phyloP scores from a whole-genome alignment of 2,113 vertebrate genomes.

The Columbina picui region DNA sequence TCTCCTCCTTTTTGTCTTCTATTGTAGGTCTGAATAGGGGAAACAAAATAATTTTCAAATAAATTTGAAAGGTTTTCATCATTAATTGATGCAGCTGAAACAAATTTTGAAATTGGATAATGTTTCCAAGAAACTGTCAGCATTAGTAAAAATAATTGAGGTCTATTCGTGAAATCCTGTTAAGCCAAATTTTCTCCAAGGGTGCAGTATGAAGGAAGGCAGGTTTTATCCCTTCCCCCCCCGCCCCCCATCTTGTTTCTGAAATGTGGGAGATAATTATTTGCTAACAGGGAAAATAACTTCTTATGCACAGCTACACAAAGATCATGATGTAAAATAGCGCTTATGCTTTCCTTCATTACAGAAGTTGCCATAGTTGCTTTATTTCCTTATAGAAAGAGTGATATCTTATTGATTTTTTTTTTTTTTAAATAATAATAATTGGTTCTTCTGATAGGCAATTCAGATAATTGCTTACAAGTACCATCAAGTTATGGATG shows the following conservation, averaged over 20 bases:
- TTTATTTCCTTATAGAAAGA: slow-evolving; percentile 35
- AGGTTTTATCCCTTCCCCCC: background rate
- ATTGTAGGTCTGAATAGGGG: background rate
- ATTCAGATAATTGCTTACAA: slow-evolving; percentile 65
- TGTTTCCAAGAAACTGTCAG: background rate
- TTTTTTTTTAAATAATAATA: slow-evolving; percentile 32
- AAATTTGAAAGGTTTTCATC: background rate
- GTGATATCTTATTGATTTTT: background rate
- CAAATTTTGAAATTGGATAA: background rate
- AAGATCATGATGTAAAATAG: background rate
- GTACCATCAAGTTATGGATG: slow-evolving; percentile 43
- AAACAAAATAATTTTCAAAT: background rate
- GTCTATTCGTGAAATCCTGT: background rate
- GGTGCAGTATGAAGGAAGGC: background rate
- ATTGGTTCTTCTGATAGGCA: slow-evolving; percentile 50
- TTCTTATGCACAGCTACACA: background rate
- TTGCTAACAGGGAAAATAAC: background rate
- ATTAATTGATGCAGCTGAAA: background rate
- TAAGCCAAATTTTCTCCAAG: background rate
- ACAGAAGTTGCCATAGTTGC: background rate
- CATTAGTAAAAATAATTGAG: background rate
- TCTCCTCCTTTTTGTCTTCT: background rate
- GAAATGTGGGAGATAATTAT: background rate
- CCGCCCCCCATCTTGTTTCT: background rate
- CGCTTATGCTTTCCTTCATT: background rate